Evolutionary conservation across 2,797 vertebrate species (phyloP).

Genomic region (Pipistrellus kuhlii): DNA sequence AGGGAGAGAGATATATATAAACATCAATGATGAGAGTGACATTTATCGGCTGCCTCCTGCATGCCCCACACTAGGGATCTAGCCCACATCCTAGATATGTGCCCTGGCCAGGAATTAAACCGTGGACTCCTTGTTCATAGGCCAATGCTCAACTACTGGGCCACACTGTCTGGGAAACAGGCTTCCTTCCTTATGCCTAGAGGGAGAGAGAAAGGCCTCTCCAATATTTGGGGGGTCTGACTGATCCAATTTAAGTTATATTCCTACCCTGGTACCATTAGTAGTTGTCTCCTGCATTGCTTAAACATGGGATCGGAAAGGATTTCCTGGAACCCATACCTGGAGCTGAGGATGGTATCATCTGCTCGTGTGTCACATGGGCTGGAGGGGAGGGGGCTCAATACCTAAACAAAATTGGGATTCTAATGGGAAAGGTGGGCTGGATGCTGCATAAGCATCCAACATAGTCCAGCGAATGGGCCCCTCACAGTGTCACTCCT

Average conservation of each 20-base stretch:
- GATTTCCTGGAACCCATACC: not conserved
- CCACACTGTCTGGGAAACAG: not conserved
- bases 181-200: not conserved
- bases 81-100: no score
- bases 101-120: no score
- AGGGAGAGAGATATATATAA: no score
- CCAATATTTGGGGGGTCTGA: not conserved
- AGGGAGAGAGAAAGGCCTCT: not conserved
- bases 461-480: not conserved
- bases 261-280: not conserved
- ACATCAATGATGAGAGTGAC: no score
- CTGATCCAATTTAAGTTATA: not conserved
- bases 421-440: not conserved
- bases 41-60: no score
- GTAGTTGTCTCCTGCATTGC: not conserved
- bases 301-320: not conserved
- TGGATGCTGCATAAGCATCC: not conserved
- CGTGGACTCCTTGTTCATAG: no score
- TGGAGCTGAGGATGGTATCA: not conserved
- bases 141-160: no score
- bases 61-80: no score
- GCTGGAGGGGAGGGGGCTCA: not conserved
- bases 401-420: not conserved
- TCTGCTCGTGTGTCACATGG: not conserved
- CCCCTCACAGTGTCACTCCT: not conserved